Evolutionary conservation across 2,888 invertebrate genomes (phyloP), one percentile per base, ranked within the genome.

Genomic region (Tenthredo mesomela): DNA sequence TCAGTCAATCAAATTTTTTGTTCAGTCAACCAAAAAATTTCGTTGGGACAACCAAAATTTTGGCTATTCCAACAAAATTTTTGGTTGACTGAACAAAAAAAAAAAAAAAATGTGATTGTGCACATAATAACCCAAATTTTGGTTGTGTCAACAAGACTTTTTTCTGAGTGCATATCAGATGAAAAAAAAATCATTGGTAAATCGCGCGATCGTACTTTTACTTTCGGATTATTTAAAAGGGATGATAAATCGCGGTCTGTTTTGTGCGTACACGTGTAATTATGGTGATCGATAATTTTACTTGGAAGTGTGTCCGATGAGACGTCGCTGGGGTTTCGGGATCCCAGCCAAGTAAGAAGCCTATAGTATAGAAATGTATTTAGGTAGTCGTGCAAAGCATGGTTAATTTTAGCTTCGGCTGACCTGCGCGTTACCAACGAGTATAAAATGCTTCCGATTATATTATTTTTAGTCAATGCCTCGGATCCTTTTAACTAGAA

Each of bases 401-500:
- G 86, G 89, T 89, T 92, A 92, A 92, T 90, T 92, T 92, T 92
- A 92, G 90, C 88, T 85, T 87, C 85, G 88, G 87, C 89, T 89
- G 91, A 91, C 91, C 91, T 90, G 90, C 89, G 89, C 90, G 88
- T 87, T 88, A 88, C 88, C 86, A 87, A 86, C 87, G 88, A 88
- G 89, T 88, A 90, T 91, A 90, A 91, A 91, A 91, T 90, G 88
- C 90, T 91, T 90, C 89, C 90, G 91, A 91, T 91, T 91, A 91
- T 89, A 89, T 91, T 91, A 91, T 91, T 91, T 91, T 91, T 91
- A 91, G 91, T 88, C 82, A 67, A 82, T 82, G 82, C 82, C 82
- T 25, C 67, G 10, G 61, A 47, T 67, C 67, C n/a, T 67, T 82
- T 67, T 47, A 50, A 65, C 47, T 65, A 70, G 58, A 80, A 80